Percentiles rank a stretch among this genome's conserved stretches.
Conservation (phyloP, 2,888 invertebrate genomes). For the Zaprionus obscuricornis region DNA sequence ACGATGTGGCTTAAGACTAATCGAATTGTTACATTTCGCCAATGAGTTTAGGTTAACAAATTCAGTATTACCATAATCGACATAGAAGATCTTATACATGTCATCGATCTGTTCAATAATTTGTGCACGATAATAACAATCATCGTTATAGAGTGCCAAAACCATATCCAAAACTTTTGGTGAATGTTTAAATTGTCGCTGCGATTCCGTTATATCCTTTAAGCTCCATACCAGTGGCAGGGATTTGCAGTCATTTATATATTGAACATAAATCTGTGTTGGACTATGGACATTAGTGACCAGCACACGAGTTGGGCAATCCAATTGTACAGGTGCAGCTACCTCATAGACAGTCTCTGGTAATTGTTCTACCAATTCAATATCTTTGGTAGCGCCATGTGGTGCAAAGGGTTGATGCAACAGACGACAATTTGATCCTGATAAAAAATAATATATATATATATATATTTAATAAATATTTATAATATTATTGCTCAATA, state of each 20-base stretch:
- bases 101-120: constrained; percentile 69
- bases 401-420: constrained; percentile 68
- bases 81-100: constrained; percentile 75
- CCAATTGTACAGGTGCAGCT: constrained; percentile 15
- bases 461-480: neutral
- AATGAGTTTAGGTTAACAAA: constrained; percentile 63
- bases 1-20: constrained; percentile 70
- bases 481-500: neutral
- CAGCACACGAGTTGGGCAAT: constrained; percentile 49
- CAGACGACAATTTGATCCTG: constrained; percentile 67
- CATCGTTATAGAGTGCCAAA: constrained; percentile 73
- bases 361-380: constrained; percentile 51
- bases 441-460: neutral
- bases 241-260: constrained; percentile 37
- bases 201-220: constrained; percentile 61
- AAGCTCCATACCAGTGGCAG: constrained; percentile 71
- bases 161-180: constrained; percentile 78
- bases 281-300: constrained; percentile 74
- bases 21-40: constrained; percentile 63
- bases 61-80: constrained; percentile 81
- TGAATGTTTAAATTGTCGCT: constrained; percentile 38
- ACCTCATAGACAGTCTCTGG: constrained; percentile 51
- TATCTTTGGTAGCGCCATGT: constrained; percentile 81
- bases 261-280: constrained; percentile 72
- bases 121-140: constrained; percentile 81